phyloP scores from a whole-genome alignment of 92 coral and sea anemone species.

The Pocillopora meandrina region DNA sequence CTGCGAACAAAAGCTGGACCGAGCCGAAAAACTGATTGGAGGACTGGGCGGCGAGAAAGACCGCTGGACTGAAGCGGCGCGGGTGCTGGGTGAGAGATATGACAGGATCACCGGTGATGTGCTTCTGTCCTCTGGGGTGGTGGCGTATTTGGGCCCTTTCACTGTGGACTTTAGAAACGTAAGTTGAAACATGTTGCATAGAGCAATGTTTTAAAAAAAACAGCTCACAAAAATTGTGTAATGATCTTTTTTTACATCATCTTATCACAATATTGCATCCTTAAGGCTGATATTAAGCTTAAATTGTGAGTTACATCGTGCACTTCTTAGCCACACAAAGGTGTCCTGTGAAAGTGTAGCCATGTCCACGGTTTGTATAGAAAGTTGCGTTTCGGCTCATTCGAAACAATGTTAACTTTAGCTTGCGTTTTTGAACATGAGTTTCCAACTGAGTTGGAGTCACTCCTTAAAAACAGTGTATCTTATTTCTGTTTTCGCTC shows the following conservation, averaged over 20 bases:
- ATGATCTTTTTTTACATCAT: too few species aligned
- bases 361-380: too few species aligned
- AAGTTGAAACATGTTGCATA: slow-evolving; percentile 22
- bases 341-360: too few species aligned
- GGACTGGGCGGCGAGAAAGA: slow-evolving; percentile 99
- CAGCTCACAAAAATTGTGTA: neutral
- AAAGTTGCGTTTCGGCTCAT: too few species aligned
- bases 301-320: too few species aligned
- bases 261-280: too few species aligned
- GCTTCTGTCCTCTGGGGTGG: slow-evolving; percentile 92
- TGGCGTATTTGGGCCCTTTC: slow-evolving; percentile 95
- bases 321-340: too few species aligned
- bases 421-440: too few species aligned
- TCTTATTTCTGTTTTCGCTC: neutral
- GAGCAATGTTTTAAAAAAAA: neutral
- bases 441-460: too few species aligned
- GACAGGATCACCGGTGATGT: slow-evolving; percentile 97
- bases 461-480: too few species aligned
- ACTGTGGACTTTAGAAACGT: slow-evolving; percentile 99
- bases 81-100: slow-evolving; percentile 85
- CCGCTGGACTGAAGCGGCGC: slow-evolving; percentile 99
- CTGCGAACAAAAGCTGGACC: slow-evolving; percentile 95
- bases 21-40: slow-evolving; percentile 99
- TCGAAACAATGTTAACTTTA: too few species aligned
- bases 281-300: too few species aligned